Percentiles rank a stretch among this genome's conserved stretches.
Evolutionary conservation across 2,797 vertebrate genomes (phyloP).

Genomic region (Siniperca obscura): DNA sequence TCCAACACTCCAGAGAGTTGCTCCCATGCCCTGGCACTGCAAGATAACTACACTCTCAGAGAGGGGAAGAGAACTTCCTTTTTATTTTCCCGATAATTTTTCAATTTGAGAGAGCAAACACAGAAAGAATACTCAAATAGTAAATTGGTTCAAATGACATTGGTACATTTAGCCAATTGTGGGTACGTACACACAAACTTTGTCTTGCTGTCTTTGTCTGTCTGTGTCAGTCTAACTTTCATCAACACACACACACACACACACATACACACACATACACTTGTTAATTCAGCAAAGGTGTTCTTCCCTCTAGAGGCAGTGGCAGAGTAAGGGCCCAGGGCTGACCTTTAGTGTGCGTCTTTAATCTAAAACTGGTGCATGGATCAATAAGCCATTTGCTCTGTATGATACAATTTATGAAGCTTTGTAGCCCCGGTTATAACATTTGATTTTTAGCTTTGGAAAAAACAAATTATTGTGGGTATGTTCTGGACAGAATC

Average conservation of each 20-base stretch:
- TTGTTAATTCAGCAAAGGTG: constrained; percentile 74
- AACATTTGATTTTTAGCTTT: constrained; percentile 73
- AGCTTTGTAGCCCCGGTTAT: constrained; percentile 74
- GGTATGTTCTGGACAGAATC: constrained; percentile 53
- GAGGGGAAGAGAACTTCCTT: constrained; percentile 82
- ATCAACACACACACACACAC: constrained; percentile 3
- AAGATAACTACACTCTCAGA: constrained; percentile 82
- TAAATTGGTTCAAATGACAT: constrained; percentile 57
- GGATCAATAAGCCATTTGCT: constrained; percentile 84
- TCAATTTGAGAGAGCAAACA: constrained; percentile 90
- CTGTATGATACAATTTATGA: constrained; percentile 77
- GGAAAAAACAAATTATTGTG: constrained; percentile 52
- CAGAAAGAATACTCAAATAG: constrained; percentile 85
- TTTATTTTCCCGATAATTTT: constrained; percentile 88
- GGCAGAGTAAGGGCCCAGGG: constrained; percentile 57
- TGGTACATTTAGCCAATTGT: constrained; percentile 53
- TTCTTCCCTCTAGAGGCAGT: constrained; percentile 66
- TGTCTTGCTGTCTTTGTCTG: constrained; percentile 23
- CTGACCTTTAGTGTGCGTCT: constrained; percentile 80
- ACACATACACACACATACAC: constrained; percentile 34
- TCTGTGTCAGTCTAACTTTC: constrained; percentile 29
- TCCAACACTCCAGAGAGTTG: constrained; percentile 66
- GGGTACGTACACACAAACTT: constrained; percentile 6
- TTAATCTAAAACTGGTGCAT: constrained; percentile 82
- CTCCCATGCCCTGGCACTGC: constrained; percentile 64